Base-by-base conservation (phyloP, 64 coral and sea anemone species). In the Stichodactyla mertensii region DNA sequence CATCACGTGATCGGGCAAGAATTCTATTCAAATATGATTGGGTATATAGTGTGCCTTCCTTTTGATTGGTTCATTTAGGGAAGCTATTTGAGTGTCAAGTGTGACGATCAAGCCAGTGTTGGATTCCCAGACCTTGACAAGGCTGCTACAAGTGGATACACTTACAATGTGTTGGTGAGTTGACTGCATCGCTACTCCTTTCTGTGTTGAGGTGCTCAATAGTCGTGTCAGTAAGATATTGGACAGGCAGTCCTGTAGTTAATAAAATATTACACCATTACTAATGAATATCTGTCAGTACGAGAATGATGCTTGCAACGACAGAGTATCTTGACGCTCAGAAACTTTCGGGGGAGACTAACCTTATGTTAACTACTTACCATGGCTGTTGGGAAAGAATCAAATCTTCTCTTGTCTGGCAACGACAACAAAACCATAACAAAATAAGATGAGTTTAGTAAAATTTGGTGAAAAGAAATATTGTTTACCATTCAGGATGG, bases 401-500 rank as follows among this genome's bases (percentile, higher is more conserved):
- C 89, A 16, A 66, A 16, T 86, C 89, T 86, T 56, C 52, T 52
- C 84, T 90, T 64, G 57, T 90, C 89, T 90, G 83, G 52, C 83
- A 90, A 70, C 7, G 7, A 52, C 56, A 77, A 55, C 6, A 77
- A 13, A 5, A 14, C 6, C 45, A 87, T 7, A 85, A 13, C 4
- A n/a, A 12, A 61, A 15, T 16, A 61, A 61, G 14, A 61, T 15
- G 14, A 61, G 5, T 16, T 15, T 16, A 16, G 18, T 15, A 15
- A 16, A 61, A 61, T 15, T 61, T 16, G 14, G 59, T 4, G 13
- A 61, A 61, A 61, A 15, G 18, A 15, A 16, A 16, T 66, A 18
- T 66, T n/a, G 62, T n/a, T 85, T 85, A 92, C 90, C 90, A 87
- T 83, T 92, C 5, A 92, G 61, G 45, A 92, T 66, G 36, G 90